Base-by-base conservation (phyloP, 2,113 vertebrate genomes). In the Cichladusa arquata region DNA sequence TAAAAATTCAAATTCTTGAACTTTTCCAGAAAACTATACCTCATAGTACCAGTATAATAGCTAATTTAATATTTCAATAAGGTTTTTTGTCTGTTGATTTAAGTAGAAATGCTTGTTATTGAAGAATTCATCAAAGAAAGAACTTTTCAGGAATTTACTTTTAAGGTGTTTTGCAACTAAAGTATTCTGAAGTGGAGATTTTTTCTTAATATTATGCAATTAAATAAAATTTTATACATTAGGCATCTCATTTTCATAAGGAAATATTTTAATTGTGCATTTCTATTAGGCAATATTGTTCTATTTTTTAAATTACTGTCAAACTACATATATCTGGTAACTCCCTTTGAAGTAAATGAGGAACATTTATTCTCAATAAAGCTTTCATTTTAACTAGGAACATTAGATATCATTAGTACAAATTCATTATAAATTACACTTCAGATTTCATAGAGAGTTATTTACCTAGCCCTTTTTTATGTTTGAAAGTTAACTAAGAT, bases 401-500 rank as follows among this genome's bases (percentile, higher is more conserved):
- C 83, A 97, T 98, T 97, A 97, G 95, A 97, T 96, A 97, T 96
- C 97, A 98, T 98, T 98, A 98, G 94, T 74, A 97, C 92, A 97
- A 97, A 98, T 97, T 98, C 96, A 97, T 97, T 98, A 97, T 88
- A 98, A 98, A 98, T 98, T 96, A 95, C 90, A 96, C 96, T 97
- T 92, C 87, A 95, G 95, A 92, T 97, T 97, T 97, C 97, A 97
- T 88, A 96, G 51, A 94, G 95, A 62, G 97, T 96, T 98, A 98
- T 97, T 98, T 98, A 97, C 82, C 73, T 89, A 95, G 84, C 11
- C 72, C 45, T 96, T 97, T 91, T 95, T 97, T 95, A 96, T 95
- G 95, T 96, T 90, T 97, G 92, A 97, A 98, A 96, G 96, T 98
- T 97, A 98, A 96, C 95, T 96, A 97, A 96, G 94, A 97, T 97